Evolutionary conservation across 2,113 vertebrate genomes (phyloP), one percentile per base, ranked within the genome.

Genomic region (Etheostoma spectabile): DNA sequence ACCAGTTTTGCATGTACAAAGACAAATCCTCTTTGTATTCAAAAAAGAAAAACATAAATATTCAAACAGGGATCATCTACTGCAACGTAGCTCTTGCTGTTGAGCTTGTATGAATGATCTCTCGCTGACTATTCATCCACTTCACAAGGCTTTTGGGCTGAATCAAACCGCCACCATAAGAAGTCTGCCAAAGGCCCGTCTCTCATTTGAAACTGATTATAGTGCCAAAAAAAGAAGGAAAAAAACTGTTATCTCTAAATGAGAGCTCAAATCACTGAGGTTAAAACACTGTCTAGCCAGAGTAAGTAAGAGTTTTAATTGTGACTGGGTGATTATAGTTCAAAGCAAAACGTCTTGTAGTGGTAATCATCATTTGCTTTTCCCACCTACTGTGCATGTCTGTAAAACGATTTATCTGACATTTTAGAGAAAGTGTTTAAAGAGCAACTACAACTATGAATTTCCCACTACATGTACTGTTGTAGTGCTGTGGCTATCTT

Each of bases 141-240:
- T 89, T 83, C 38, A 46, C 83, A 87, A 88, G 79, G 89, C 80
- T 81, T 82, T 84, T 85, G 87, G 87, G 87, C 89, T 84, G 64
- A 88, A 92, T 89, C 86, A 83, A 91, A 87, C 80, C 30, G 13
- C 57, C 69, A 53, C 76, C 74, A 83, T 72, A 16, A 56, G 85
- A 81, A 86, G 90, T 82, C 88, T 92, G 85, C 85, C 86, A 92
- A 83, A 83, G 57, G 74, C 88, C 79, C 49, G 35, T 86, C 76
- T 88, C 85, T 87, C 80, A 86, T 93, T 94, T 90, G 48, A 86
- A 92, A 91, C 85, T 88, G 89, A 92, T 90, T 87, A 83, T 63
- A 79, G 75, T 65, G 86, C 13, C 2, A 60, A 80, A 77, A 65
- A 82, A 83, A 42, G 11, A 48, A n/a, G 14, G 56, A 42, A 75